These are phyloP conservation scores for Spea hammondii DNA, from an alignment of 2,797 vertebrate genomes.

Conservation along the genomic window DNA sequence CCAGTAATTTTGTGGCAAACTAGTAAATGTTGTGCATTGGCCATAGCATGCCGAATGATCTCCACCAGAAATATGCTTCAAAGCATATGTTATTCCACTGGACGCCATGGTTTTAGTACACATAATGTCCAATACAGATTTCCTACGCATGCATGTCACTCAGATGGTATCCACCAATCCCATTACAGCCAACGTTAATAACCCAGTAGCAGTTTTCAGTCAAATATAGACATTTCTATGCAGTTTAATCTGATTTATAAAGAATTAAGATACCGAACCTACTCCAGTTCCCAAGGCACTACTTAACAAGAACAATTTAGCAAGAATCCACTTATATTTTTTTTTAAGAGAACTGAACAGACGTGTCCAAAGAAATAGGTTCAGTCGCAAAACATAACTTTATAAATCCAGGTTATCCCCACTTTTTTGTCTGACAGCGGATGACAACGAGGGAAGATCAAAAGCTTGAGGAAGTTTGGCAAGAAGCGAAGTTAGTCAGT, in stretches of 20 bases:
- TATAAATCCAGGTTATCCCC: slow-evolving; percentile 55
- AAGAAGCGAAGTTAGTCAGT: slow-evolving; percentile 59
- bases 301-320: slow-evolving; percentile 61
- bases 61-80: too few relatives aligned
- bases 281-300: slow-evolving; percentile 47
- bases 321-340: slow-evolving; percentile 56
- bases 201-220: not conserved
- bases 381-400: slow-evolving; percentile 56
- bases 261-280: slow-evolving; percentile 57
- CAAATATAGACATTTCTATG: slow-evolving; percentile 31
- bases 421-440: slow-evolving; percentile 57
- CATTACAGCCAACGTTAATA: not conserved
- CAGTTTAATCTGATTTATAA: slow-evolving; percentile 56
- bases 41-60: too few relatives aligned
- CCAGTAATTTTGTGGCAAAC: too few relatives aligned
- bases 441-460: slow-evolving; percentile 52
- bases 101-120: not conserved
- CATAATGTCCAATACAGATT: not conserved
- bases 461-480: slow-evolving; percentile 59
- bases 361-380: slow-evolving; percentile 52
- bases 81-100: too few relatives aligned
- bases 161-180: too few relatives aligned
- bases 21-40: too few relatives aligned
- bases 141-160: not conserved
- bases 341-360: slow-evolving; percentile 52